Base-by-base conservation (phyloP, 2,797 vertebrate genomes). In the Ceryle rudis region DNA sequence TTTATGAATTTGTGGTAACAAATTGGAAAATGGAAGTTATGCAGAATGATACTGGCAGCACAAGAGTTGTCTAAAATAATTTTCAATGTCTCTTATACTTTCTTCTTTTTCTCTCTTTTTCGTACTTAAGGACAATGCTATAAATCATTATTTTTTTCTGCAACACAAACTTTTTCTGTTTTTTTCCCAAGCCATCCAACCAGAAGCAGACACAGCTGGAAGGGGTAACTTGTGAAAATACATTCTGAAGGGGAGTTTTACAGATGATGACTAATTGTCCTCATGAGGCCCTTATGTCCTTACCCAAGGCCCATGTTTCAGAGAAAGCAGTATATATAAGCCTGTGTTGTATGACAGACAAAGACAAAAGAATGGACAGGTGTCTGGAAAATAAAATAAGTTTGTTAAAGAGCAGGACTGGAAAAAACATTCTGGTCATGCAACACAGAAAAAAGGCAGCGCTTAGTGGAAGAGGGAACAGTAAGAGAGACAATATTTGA, bases 31-130 rank as follows among this genome's bases (percentile, higher is more conserved):
- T 58, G 11, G n/a, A 84, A 80, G 49, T 47, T 51, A 72, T 1
- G 0, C 16, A 33, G 28, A 83, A 47, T 71, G 5, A 23, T 78
- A 78, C 5, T 71, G 60, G 23, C 26, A 52, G n/a, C 20, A 80
- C 16, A 79, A 37, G 55, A 61, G 21, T 39, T 19, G 14, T 86
- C 54, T 79, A 46, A 90, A 89, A 81, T 54, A 47, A 86, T 79
- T 49, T 78, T 81, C 23, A 19, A 2, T 21, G 5, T 78, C 23
- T 54, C 31, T 67, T 70, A 42, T 17, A 39, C 5, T 11, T 67
- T 71, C 18, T 86, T 4, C 12, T 57, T 82, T 89, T 80, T 39
- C 11, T 29, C 10, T 73, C 26, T 64, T 15, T 69, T 88, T 89
- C 39, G 18, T 84, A 10, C 54, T 91, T 72, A 61, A 83, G 22